Base-by-base conservation (phyloP, 92 coral and sea anemone genomes). In the Meandrina meandrites region DNA sequence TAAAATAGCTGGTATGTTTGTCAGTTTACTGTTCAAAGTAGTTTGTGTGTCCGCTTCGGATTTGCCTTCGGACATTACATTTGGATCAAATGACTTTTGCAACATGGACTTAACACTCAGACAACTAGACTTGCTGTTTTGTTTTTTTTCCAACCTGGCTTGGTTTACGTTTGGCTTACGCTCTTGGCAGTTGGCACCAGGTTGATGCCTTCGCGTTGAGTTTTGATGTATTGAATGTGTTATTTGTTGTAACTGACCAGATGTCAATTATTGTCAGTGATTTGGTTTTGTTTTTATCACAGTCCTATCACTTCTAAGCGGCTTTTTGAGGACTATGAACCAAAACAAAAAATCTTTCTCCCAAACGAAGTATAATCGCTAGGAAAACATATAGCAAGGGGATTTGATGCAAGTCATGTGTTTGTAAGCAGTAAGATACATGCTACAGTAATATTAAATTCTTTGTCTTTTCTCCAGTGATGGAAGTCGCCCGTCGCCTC, bases 401-500 rank as follows among this genome's bases (percentile, higher is more conserved):
- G n/a, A n/a, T n/a, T n/a, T n/a, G n/a, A 62, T 22, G 14, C 31
- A 24, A 62, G 69, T 8, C 27, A 17, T 62, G 27, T 24, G 14
- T 11, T 62, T 62, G 14, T n/a, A 40, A n/a, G 69, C 69, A 22
- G n/a, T 62, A 24, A 62, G 69, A 62, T 22, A 24, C 27, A 22
- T 7, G 69, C 17, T 30, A 7, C 11, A 6, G 27, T 24, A 24
- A 62, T 7, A 9, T 62, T 8, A 24, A 62, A 48, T 48, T 24
- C 32, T 85, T 5, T 48, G 47, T 85, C 75, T 28, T 36, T 4
- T 72, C 79, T 78, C 17, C 82, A 97, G 99, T 97, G 53, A 93
- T 96, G 91, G 97, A 93, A 70, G 95, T 93, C 62, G 96, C 99
- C 30, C 93, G 86, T 72, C 97, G 98, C 0, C 89, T 93, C 3